Percentiles rank a stretch among this genome's conserved stretches.
phyloP scores from a whole-genome alignment of 2,113 vertebrate species.

The Pseudonaja textilis region DNA sequence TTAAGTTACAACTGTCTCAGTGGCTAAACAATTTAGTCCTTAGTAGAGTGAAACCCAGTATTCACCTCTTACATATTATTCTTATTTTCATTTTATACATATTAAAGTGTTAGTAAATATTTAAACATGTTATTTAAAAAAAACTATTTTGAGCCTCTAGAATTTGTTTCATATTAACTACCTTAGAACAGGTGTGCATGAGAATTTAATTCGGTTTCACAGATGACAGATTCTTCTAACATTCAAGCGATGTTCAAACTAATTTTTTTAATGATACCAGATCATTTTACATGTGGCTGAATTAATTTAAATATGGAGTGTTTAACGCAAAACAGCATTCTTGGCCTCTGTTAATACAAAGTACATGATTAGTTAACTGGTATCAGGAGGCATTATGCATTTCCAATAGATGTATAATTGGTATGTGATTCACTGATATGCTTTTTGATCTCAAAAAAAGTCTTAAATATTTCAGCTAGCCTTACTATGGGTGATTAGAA shows the following conservation, averaged over 20 bases:
- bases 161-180: neutral
- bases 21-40: neutral
- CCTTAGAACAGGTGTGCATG: neutral
- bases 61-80: neutral
- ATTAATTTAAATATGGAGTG: neutral
- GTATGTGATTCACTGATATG: neutral
- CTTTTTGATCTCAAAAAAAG: neutral
- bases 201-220: neutral
- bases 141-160: neutral
- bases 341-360: neutral
- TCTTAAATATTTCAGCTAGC: neutral
- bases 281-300: neutral
- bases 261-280: neutral
- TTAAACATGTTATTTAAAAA: neutral
- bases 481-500: neutral
- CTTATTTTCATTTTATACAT: neutral
- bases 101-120: neutral
- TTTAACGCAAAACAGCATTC: neutral
- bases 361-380: neutral
- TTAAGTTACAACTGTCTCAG: neutral
- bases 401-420: neutral
- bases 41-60: neutral
- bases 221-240: neutral
- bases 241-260: neutral
- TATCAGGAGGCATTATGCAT: neutral